phyloP scores from a whole-genome alignment of 2,888 invertebrate genomes.

The Marronus borbonicus region DNA sequence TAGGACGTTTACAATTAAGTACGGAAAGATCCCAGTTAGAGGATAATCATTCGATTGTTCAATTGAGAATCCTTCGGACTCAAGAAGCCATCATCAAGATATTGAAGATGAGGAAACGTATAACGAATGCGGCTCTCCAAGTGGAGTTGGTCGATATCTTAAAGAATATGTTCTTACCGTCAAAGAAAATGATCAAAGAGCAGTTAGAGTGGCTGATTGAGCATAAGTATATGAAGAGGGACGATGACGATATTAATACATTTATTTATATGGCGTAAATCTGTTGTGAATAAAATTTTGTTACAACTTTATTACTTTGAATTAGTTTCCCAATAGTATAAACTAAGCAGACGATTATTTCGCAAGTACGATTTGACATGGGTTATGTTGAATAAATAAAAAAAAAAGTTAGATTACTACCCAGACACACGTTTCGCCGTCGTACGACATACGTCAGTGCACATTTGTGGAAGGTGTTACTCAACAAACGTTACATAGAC shows the following conservation, averaged over 20 bases:
- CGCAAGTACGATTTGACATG: too few species aligned
- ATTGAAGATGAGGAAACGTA: constrained; percentile 96
- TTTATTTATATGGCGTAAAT: constrained; percentile 96
- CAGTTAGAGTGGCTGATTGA: constrained; percentile 99
- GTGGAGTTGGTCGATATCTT: constrained; percentile 98
- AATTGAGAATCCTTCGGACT: constrained; percentile 91
- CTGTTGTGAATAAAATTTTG: constrained; percentile 54
- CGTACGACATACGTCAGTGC: too few species aligned
- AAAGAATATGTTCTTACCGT: constrained; percentile 99
- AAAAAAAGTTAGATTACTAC: too few species aligned
- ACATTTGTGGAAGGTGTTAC: too few species aligned
- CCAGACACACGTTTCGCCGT: too few species aligned
- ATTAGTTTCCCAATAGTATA: not conserved
- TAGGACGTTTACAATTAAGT: constrained; percentile 94
- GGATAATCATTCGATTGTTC: constrained; percentile 98
- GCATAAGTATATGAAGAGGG: constrained; percentile 97
- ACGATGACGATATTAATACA: constrained; percentile 97
- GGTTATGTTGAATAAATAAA: too few species aligned
- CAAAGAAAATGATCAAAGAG: constrained; percentile 99
- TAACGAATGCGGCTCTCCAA: constrained; percentile 95
- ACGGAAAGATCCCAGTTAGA: constrained; percentile 95
- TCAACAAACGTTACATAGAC: too few species aligned
- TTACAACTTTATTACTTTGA: constrained; percentile 48
- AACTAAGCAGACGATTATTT: not conserved
- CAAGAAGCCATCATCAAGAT: constrained; percentile 99